These are phyloP conservation scores for Cephalopachus bancanus DNA, from an alignment of 2,797 vertebrate genomes.

Conservation along the genomic window DNA sequence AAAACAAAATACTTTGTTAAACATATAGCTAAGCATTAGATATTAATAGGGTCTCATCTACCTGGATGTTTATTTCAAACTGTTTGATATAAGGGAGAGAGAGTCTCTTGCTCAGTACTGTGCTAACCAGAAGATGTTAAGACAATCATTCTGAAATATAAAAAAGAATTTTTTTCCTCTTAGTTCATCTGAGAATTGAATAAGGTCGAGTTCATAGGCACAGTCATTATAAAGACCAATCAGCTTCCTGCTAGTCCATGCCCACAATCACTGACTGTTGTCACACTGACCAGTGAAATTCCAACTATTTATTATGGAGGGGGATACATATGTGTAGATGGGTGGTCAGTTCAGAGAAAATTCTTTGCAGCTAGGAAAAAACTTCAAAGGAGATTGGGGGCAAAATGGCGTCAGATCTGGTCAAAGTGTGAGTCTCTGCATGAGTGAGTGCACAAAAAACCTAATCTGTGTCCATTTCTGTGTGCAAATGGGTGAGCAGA, in stretches of 20 bases:
- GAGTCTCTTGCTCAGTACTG: background rate
- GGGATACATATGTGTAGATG: background rate
- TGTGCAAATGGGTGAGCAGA: too few species aligned
- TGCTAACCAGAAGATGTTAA: slow-evolving; percentile 39
- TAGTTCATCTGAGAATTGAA: background rate
- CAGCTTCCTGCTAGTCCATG: background rate
- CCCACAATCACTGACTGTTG: background rate
- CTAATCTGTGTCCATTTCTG: too few species aligned
- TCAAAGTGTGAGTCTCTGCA: too few species aligned
- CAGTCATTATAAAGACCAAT: background rate
- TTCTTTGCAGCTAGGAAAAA: background rate
- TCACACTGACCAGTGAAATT: background rate
- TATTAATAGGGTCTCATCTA: background rate
- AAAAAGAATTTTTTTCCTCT: background rate
- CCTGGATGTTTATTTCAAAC: slow-evolving; percentile 51
- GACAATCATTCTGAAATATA: slow-evolving; percentile 29
- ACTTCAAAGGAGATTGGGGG: background rate
- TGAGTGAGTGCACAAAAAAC: too few species aligned
- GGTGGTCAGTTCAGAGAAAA: background rate
- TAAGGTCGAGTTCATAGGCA: background rate
- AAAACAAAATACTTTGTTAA: background rate
- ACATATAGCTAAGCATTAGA: background rate
- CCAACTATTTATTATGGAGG: slow-evolving; percentile 5
- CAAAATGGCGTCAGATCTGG: too few species aligned
- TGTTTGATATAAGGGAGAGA: background rate